These are phyloP conservation scores for Habropoda laboriosa DNA, from an alignment of 1,140 invertebrate genomes.

Conservation along the genomic window DNA sequence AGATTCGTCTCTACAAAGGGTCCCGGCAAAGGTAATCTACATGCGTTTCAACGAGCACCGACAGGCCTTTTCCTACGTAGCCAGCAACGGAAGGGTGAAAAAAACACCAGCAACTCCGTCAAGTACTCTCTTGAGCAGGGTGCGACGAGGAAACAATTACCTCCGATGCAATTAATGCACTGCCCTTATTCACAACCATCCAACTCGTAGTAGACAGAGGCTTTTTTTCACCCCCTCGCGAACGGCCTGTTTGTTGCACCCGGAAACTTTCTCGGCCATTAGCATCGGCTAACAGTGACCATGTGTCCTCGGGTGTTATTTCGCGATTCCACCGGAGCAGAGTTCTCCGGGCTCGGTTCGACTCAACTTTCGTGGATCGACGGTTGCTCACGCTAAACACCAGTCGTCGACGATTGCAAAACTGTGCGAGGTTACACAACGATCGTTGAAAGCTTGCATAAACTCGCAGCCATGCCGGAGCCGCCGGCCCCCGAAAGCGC, in stretches of 20 bases:
- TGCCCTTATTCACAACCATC: slow-evolving; percentile 10
- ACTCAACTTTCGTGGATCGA: slow-evolving; percentile 10
- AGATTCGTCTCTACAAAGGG: slow-evolving; percentile 3
- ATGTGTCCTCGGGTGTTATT: slow-evolving; percentile 16
- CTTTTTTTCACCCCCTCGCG: not conserved
- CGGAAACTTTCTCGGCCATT: slow-evolving; percentile 40
- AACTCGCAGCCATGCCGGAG: slow-evolving; percentile 4
- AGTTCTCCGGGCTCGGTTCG: not conserved
- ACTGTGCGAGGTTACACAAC: not conserved
- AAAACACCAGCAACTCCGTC: not conserved
- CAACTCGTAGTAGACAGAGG: not conserved
- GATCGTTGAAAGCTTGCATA: slow-evolving; percentile 4
- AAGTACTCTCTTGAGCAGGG: not conserved
- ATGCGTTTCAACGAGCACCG: slow-evolving; percentile 1
- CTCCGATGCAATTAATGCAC: slow-evolving; percentile 37
- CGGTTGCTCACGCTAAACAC: not conserved
- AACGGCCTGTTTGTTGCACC: slow-evolving; percentile 1
- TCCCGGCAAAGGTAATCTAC: not conserved
- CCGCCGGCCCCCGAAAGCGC: not conserved
- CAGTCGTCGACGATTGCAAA: not conserved
- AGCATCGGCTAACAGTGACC: not conserved
- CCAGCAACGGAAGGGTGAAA: not conserved
- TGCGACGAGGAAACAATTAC: slow-evolving; percentile 36
- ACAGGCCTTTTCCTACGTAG: not conserved
- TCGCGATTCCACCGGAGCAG: slow-evolving; percentile 14